Base-by-base conservation (phyloP, 2,113 vertebrate species). In the Pseudonaja textilis region DNA sequence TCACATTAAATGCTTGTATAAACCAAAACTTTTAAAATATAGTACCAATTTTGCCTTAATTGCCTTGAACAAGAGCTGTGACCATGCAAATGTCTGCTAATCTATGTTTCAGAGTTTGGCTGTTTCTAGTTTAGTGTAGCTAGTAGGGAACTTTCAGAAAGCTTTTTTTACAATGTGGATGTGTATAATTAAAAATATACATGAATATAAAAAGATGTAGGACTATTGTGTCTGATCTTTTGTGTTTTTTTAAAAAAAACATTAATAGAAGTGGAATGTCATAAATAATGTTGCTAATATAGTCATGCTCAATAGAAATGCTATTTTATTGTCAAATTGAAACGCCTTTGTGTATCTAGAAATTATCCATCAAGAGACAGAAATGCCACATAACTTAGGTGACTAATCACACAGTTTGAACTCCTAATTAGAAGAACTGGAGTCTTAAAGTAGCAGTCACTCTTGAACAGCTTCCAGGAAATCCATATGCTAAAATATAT, bases 361-460 rank as follows among this genome's bases (percentile, higher is more conserved):
- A 93, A 93, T 93, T 93, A 90, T 90, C 92, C 89, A 93, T 93
- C 92, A 90, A 90, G 88, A 90, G 81, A 89, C 81, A 93, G 81
- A 93, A 90, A 93, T 93, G 90, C 56, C 89, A 93, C 61, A 90
- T 93, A 81, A 90, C 89, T 93, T 93, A 90, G 92, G 90, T 93
- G 92, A 93, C 92, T 93, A 93, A 93, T 93, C 92, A 90, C 92
- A 93, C 92, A 93, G 92, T 93, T 87, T 93, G 92, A 90, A 93
- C 81, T 90, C 89, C 92, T 93, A 93, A 93, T 93, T 93, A 93
- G 89, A 93, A 93, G 88, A 93, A 90, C 89, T 90, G 90, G 86
- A 93, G 50, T 87, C 92, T 93, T 89, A 90, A 93, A 93, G 92
- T 93, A 90, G 89, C 92, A 90, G 89, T 52, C 86, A 45, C 90